Percentiles rank a stretch among this genome's conserved stretches.
Conservation (phyloP, 2,113 vertebrate genomes). For the Tyto alba region DNA sequence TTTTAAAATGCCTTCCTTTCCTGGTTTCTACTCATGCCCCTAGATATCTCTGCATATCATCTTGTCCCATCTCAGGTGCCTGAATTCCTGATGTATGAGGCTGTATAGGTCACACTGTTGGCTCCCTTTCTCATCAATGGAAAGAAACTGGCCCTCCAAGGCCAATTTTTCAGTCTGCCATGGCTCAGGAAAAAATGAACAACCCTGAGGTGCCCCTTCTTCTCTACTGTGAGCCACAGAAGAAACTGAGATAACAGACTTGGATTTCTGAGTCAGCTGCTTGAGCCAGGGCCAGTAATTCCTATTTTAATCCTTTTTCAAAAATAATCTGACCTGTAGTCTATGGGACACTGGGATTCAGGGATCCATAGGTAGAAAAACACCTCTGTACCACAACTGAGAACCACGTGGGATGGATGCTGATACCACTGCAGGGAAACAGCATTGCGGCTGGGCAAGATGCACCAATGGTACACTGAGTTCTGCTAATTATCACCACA, state of each 20-base stretch:
- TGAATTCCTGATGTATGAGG: background rate
- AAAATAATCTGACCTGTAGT: background rate
- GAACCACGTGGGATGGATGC: accelerated
- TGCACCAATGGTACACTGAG: accelerated
- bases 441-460: background rate
- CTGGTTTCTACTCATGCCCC: background rate
- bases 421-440: background rate
- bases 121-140: background rate
- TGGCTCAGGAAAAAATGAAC: background rate
- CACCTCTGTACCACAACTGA: background rate
- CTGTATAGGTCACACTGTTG: background rate
- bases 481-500: background rate
- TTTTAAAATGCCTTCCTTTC: background rate
- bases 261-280: background rate
- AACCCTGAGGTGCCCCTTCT: background rate
- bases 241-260: background rate
- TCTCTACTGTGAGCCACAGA: background rate
- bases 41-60: background rate
- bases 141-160: background rate
- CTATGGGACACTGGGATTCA: background rate
- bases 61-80: background rate
- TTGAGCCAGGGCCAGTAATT: background rate
- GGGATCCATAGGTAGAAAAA: background rate
- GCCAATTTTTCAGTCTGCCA: background rate
- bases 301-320: background rate